phyloP scores from a whole-genome alignment of 23 tunicate genomes.

The Ascidia mentula region DNA sequence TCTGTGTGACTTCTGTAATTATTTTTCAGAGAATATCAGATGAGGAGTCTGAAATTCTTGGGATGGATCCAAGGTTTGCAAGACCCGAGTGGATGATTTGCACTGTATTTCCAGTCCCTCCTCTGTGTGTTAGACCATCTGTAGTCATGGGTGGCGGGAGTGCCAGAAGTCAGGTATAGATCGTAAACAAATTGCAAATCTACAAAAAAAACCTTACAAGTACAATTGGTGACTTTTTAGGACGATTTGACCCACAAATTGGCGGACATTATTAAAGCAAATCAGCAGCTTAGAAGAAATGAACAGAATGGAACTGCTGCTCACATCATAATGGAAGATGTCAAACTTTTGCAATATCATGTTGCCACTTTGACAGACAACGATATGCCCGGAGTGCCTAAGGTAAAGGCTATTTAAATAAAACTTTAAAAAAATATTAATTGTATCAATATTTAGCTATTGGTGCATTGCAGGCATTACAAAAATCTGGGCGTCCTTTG shows the following conservation, averaged over 20 bases:
- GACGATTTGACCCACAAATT: slow-evolving; percentile 99
- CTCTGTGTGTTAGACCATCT: slow-evolving; percentile 98
- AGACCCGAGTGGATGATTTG: slow-evolving; percentile 99
- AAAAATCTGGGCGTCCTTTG: slow-evolving; percentile 97
- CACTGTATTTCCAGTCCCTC: slow-evolving; percentile 96
- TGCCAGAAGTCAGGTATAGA: slow-evolving; percentile 85
- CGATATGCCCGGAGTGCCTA: slow-evolving; percentile 96
- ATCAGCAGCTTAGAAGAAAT: slow-evolving; percentile 87
- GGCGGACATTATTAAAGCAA: slow-evolving; percentile 92
- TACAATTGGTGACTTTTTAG: slow-evolving; percentile 14
- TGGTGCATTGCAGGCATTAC: slow-evolving; percentile 65
- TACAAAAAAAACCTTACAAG: not conserved
- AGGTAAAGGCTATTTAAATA: slow-evolving; percentile 60
- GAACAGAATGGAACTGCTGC: slow-evolving; percentile 99
- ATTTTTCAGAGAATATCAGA: slow-evolving; percentile 78
- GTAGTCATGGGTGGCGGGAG: slow-evolving; percentile 99
- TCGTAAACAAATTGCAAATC: not conserved
- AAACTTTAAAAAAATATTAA: not conserved
- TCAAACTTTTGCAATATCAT: slow-evolving; percentile 91
- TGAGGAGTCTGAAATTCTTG: slow-evolving; percentile 96
- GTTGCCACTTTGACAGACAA: slow-evolving; percentile 95
- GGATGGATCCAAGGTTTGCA: slow-evolving; percentile 97
- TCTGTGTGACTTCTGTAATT: not conserved
- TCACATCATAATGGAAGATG: slow-evolving; percentile 94
- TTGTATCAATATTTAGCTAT: not conserved